Evolutionary conservation across 2,888 invertebrate species (phyloP), one percentile per base, ranked within the genome.

Genomic region (Dryocosmus kuriphilus): DNA sequence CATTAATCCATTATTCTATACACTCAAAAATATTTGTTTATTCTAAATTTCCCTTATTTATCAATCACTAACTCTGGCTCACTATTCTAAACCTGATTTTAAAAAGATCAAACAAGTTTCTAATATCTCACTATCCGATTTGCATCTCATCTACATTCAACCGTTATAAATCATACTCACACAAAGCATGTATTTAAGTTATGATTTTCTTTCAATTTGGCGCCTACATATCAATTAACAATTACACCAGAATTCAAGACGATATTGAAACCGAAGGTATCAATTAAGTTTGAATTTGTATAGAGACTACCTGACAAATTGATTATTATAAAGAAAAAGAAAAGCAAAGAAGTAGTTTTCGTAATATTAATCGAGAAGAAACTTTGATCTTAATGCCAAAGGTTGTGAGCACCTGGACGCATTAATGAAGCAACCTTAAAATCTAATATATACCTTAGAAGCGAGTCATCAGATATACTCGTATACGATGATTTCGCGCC

Each of bases 391-490:
- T 46, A 67, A 67, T 67, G 46, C 27, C 41, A 67, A 46, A 67
- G 67, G 46, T 67, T 27, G 27, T 2, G n/a, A 67, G 41, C 46
- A 24, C 46, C 8, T 67, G 19, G 24, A 27, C 27, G n/a, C 51
- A 9, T 22, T 24, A 67, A 46, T 46, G 67, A 67, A 41, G 67
- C 24, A 41, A 46, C 24, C 11, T 9, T 63, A 22, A 63, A 22
- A 22, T 63, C 11, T 38, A 62, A 62, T 32, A 62, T 62, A 63
- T 63, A 22, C 35, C 63, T 46, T 19, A 46, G 38, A 41, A 65
- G 22, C 27, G 27, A 67, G 41, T 46, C 41, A 67, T 65, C 65
- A 67, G 63, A 38, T 35, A 63, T n/a, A n/a, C n/a, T n/a, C n/a
- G n/a, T n/a, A n/a, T n/a, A 38, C 22, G 24, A 41, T 67, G 67